Conservation (phyloP, 2,113 vertebrate genomes). For the Stictonetta naevosa region DNA sequence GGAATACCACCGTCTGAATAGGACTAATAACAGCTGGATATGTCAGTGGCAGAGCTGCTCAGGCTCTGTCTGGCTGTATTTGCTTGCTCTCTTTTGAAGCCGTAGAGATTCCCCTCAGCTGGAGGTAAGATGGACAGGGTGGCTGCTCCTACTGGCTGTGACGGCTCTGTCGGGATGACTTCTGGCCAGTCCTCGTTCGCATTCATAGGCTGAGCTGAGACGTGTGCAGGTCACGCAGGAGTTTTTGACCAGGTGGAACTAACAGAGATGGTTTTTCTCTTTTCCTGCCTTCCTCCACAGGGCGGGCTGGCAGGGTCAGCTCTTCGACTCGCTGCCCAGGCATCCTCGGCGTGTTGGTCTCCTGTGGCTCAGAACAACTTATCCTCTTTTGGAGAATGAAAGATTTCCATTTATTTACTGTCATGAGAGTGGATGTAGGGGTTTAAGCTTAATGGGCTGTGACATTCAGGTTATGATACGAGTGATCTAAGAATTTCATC, state of each 20-base stretch:
- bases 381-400: background rate
- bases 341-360: rapidly evolving
- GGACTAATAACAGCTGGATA: background rate
- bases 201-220: background rate
- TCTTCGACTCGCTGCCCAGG: background rate
- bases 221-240: background rate
- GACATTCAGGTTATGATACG: background rate
- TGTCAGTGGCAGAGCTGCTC: background rate
- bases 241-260: background rate
- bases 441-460: background rate
- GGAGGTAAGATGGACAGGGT: background rate
- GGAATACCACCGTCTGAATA: background rate
- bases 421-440: background rate
- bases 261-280: background rate
- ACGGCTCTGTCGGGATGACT: background rate
- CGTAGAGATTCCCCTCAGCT: background rate
- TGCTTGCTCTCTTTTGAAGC: background rate
- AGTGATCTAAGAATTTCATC: background rate
- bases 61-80: rapidly evolving
- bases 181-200: background rate
- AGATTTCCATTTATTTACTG: background rate
- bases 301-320: background rate
- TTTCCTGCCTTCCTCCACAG: background rate
- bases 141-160: background rate
- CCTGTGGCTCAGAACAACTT: background rate